A percentile compares a stretch with the other conserved stretches of the same genome.
phyloP scores from a whole-genome alignment of 2,888 invertebrate genomes.

The Sarcophaga subvicina region DNA sequence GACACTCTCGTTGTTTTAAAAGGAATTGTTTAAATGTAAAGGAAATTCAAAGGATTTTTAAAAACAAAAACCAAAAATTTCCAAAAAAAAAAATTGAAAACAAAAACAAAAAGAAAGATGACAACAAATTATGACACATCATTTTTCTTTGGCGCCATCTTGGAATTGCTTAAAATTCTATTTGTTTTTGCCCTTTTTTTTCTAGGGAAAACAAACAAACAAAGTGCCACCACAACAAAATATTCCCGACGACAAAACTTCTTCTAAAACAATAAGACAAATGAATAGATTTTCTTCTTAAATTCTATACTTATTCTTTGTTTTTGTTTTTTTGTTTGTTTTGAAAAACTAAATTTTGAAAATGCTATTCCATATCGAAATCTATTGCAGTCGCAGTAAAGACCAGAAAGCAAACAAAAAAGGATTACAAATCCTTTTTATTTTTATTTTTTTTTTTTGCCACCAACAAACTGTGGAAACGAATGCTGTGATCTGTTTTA shows the following conservation, averaged over 20 bases:
- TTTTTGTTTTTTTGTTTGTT: slow-evolving; percentile 13
- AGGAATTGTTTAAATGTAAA: slow-evolving; percentile 48
- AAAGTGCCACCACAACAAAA: slow-evolving; percentile 39
- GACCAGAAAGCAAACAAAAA: background rate
- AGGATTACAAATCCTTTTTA: too few relatives aligned
- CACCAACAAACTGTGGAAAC: background rate
- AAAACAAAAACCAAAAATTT: too few relatives aligned
- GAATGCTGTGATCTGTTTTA: background rate
- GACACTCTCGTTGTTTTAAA: slow-evolving; percentile 51
- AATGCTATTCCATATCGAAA: slow-evolving; percentile 35
- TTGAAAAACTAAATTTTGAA: slow-evolving; percentile 18
- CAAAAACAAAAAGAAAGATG: slow-evolving; percentile 51
- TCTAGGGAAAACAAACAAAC: background rate
- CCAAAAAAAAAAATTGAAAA: background rate
- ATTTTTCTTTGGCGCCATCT: slow-evolving; percentile 74
- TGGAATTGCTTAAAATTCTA: slow-evolving; percentile 66
- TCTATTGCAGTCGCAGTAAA: background rate
- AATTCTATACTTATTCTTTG: background rate
- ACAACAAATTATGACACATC: slow-evolving; percentile 73
- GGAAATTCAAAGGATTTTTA: slow-evolving; percentile 29
- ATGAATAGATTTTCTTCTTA: slow-evolving; percentile 33
- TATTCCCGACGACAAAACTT: slow-evolving; percentile 29
- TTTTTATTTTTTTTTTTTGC: too few relatives aligned
- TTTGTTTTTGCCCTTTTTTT: slow-evolving; percentile 25
- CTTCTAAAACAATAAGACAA: slow-evolving; percentile 50